phyloP scores from a whole-genome alignment of 30 jellyfish, hydroid and myxozoan genomes.

The Turritopsis rubra region DNA sequence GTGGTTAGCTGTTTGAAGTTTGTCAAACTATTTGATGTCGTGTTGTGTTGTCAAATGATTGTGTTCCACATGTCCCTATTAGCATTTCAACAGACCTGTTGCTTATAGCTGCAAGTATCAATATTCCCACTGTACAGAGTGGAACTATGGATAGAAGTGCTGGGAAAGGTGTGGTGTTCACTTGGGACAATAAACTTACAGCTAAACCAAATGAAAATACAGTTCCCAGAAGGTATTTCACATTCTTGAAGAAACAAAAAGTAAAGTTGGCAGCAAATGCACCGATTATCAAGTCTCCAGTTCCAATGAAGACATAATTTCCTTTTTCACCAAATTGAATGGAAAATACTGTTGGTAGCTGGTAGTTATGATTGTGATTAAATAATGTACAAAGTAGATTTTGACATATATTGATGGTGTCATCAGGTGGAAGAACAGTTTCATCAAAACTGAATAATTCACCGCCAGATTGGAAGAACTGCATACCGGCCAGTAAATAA shows the following conservation, averaged over 20 bases:
- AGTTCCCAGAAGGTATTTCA: background rate
- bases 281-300: constrained; percentile 57
- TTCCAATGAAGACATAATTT: constrained; percentile 41
- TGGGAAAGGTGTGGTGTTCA: constrained; percentile 40
- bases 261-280: constrained; percentile 48
- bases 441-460: constrained; percentile 5
- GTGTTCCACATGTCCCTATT: background rate
- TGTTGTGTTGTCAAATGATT: background rate
- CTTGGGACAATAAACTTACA: constrained; percentile 28
- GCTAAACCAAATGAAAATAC: constrained; percentile 34
- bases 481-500: constrained; percentile 18
- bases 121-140: constrained; percentile 33
- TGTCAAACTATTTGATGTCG: background rate
- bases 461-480: constrained; percentile 6
- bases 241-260: constrained; percentile 19
- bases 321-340: constrained; percentile 30
- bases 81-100: constrained; percentile 18
- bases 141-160: constrained; percentile 58
- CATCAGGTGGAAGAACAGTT: background rate
- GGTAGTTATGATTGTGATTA: constrained; percentile 5
- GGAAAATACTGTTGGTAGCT: constrained; percentile 55
- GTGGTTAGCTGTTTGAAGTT: too few relatives aligned
- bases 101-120: background rate
- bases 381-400: constrained; percentile 30
- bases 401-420: background rate